Evolutionary conservation across 2,797 vertebrate species (phyloP).

Genomic region (Lutjanus campechanus): DNA sequence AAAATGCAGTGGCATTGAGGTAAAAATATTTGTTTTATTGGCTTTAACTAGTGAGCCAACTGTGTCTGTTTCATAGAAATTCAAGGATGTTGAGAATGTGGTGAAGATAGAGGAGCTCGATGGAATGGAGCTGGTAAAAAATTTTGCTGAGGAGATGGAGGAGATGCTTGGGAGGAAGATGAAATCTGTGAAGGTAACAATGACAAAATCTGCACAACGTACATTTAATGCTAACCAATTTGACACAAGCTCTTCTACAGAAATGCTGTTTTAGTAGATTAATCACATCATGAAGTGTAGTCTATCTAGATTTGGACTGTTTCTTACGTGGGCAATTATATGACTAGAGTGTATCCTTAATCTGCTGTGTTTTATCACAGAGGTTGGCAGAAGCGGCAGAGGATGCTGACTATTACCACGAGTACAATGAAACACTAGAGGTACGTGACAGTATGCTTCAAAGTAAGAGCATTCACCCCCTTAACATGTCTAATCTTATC

Average conservation of each 20-base stretch:
- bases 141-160: constrained; percentile 96
- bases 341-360: neutral
- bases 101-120: constrained; percentile 93
- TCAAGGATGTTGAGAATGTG: constrained; percentile 91
- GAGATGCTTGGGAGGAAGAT: constrained; percentile 95
- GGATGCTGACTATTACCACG: constrained; percentile 94
- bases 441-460: constrained; percentile 76
- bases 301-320: no score
- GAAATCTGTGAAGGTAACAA: constrained; percentile 92
- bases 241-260: neutral
- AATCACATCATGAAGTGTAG: neutral
- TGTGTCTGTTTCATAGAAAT: constrained; percentile 87
- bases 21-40: neutral
- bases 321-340: no score
- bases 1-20: neutral
- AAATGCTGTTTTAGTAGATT: neutral
- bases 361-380: constrained; percentile 75
- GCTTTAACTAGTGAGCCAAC: neutral
- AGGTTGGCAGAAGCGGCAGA: constrained; percentile 93
- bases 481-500: neutral
- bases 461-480: neutral
- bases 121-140: constrained; percentile 91
- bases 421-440: constrained; percentile 93
- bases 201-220: neutral
- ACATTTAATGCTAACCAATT: neutral